A percentile compares a stretch with the other conserved stretches of the same genome.
These are phyloP conservation scores for Mobula birostris DNA, from an alignment of 2,113 vertebrate species.

Conservation along the genomic window DNA sequence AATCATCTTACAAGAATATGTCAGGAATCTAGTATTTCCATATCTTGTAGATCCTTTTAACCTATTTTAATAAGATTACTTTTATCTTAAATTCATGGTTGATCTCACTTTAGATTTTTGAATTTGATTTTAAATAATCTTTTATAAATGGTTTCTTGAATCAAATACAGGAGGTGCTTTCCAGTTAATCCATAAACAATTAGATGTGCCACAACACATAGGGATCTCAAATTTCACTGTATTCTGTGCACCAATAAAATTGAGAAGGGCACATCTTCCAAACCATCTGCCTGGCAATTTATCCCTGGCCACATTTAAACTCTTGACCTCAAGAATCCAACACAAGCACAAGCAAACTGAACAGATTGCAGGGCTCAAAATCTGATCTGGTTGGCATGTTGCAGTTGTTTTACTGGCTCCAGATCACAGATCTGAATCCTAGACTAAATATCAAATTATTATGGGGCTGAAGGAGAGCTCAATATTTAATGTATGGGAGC, in stretches of 20 bases:
- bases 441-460: background rate
- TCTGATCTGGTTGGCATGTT: background rate
- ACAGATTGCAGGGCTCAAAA: background rate
- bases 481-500: background rate
- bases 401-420: background rate
- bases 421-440: background rate
- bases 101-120: background rate
- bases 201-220: background rate
- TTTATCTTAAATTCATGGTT: background rate
- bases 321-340: background rate
- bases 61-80: background rate
- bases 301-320: background rate
- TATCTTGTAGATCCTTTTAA: background rate
- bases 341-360: background rate
- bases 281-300: slow-evolving; percentile 16
- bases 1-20: background rate
- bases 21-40: background rate
- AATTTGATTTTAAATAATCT: background rate
- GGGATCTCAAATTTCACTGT: background rate
- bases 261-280: background rate
- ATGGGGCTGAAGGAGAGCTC: background rate
- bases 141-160: background rate
- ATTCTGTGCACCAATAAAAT: background rate
- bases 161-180: background rate
- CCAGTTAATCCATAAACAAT: background rate